Base-by-base conservation (phyloP, 1,140 invertebrate genomes). In the Holcopasites calliopsidis region DNA sequence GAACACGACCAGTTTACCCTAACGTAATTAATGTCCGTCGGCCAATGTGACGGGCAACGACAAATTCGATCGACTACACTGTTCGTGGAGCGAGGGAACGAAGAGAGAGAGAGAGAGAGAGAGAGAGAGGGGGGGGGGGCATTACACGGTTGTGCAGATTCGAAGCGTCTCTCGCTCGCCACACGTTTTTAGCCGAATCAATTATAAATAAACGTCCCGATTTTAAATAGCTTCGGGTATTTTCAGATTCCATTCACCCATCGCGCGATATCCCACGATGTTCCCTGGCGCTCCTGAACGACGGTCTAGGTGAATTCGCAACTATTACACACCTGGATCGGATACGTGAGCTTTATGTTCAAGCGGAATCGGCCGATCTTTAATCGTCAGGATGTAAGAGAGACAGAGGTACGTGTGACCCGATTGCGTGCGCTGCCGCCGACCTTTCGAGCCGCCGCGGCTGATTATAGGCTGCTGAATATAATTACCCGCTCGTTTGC, bases 41-140 rank as follows among this genome's bases (percentile, higher is more conserved):
- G n/a, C 62, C 66, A 40, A 70, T 54, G 66, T 71, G 78, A 76
- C 73, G 57, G 33, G 33, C 23, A 75, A 70, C 62, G 79, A 80
- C 61, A 76, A 70, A 64, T 80, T 54, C 38, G 70, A 64, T 61
- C 33, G 38, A 21, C 44, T 18, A 40, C 50, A 44, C 40, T 70
- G 62, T 54, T 65, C 57, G 40, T 23, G 23, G 61, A 75, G 42
- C 42, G 6, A 2, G n/a, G n/a, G n/a, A n/a, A n/a, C n/a, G n/a
- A n/a, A n/a, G 1, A 13, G 31, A 31, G 23, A 11, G n/a, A 13
- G 11, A 8, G 13, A 18, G 1, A 4, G 10, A 38, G 23, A 21
- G 47, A 54, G 18, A 1, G 7, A 49, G 3, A 52, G 7, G 38
- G 8, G 10, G 33, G 42, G 11, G 18, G n/a, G 5, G 11, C 44